phyloP scores from a whole-genome alignment of 2,888 invertebrate species.

The Tinea semifulvella region DNA sequence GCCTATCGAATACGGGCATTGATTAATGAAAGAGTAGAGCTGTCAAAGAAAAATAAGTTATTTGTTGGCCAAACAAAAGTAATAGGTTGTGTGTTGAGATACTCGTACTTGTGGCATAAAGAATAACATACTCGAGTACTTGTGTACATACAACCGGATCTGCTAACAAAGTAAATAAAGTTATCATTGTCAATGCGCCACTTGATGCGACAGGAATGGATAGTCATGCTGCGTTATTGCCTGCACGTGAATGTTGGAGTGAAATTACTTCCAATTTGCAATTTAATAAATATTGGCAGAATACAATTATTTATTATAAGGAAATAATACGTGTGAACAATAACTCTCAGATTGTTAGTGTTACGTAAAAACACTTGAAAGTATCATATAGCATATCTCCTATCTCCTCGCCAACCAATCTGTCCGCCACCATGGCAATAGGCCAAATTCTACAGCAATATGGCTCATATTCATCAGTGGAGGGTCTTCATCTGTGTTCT shows the following conservation, averaged over 20 bases:
- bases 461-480: too few relatives aligned
- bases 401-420: too few relatives aligned
- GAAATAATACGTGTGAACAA: too few relatives aligned
- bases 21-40: not conserved
- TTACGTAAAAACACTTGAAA: too few relatives aligned
- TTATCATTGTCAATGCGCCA: conserved; percentile 31
- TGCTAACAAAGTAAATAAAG: conserved; percentile 31
- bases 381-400: too few relatives aligned
- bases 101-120: not conserved
- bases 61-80: not conserved
- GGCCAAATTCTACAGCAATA: too few relatives aligned
- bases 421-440: too few relatives aligned
- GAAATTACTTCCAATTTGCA: conserved; percentile 24
- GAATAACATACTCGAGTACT: not conserved
- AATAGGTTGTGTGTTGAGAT: not conserved
- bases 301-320: too few relatives aligned
- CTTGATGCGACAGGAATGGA: conserved; percentile 27
- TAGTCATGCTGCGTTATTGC: conserved; percentile 41
- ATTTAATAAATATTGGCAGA: not conserved
- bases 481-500: too few relatives aligned
- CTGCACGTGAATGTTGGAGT: conserved; percentile 26
- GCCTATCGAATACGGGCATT: not conserved
- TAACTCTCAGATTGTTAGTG: too few relatives aligned
- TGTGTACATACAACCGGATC: not conserved
- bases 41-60: not conserved